A percentile compares a stretch with the other conserved stretches of the same genome.
phyloP scores from a whole-genome alignment of 2,888 invertebrate genomes.

The Drosophila subquinaria region DNA sequence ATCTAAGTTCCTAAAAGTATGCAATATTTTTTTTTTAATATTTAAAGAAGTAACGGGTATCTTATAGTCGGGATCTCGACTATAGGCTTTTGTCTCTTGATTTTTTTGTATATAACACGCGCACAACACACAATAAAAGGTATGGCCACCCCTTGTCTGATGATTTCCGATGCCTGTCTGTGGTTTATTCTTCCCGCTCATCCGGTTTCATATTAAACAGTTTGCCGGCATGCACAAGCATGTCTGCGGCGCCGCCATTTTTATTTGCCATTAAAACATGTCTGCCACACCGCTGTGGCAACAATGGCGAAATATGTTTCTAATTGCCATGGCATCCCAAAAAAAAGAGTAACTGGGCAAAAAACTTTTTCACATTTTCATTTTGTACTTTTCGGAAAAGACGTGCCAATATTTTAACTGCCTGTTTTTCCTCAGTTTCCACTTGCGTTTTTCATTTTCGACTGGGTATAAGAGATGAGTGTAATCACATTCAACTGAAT shows the following conservation, averaged over 20 bases:
- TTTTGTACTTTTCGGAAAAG: slow-evolving; percentile 27
- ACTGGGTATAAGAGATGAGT: slow-evolving; percentile 10
- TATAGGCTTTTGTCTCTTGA: no score
- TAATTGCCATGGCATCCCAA: slow-evolving; percentile 56
- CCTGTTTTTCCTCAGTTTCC: slow-evolving; percentile 1
- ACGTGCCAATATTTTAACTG: slow-evolving; percentile 50
- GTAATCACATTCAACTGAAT: slow-evolving; percentile 29
- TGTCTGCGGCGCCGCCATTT: slow-evolving; percentile 64
- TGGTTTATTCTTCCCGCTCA: slow-evolving; percentile 7
- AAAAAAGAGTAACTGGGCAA: background rate
- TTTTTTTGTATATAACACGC: slow-evolving; percentile 9
- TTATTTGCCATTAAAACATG: slow-evolving; percentile 53
- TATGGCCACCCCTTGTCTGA: slow-evolving; percentile 21
- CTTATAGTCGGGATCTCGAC: no score
- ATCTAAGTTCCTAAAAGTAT: no score
- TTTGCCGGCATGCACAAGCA: slow-evolving; percentile 64
- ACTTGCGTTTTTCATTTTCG: background rate
- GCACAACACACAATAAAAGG: slow-evolving; percentile 47
- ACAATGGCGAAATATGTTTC: slow-evolving; percentile 59
- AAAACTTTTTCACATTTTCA: slow-evolving; percentile 41
- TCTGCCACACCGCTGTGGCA: slow-evolving; percentile 30
- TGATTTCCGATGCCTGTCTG: slow-evolving; percentile 42
- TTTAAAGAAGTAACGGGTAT: no score
- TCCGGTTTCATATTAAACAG: slow-evolving; percentile 51
- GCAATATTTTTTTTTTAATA: no score